Percentiles rank a stretch among this genome's conserved stretches.
Evolutionary conservation across 2,113 vertebrate genomes (phyloP).

Genomic region (Chamaetylas fuelleborni): DNA sequence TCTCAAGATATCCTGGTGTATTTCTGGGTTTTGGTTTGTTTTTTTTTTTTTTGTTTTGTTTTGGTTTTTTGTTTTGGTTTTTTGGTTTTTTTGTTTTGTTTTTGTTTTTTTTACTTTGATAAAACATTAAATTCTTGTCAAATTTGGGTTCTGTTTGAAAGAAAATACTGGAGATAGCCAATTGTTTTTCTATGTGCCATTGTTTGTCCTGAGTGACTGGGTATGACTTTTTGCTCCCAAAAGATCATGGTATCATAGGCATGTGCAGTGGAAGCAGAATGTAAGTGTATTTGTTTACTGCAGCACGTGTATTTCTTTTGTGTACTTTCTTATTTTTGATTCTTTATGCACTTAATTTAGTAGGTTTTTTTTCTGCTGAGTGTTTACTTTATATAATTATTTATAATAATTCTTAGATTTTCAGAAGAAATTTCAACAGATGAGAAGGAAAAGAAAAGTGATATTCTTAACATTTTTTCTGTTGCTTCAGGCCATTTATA

Average conservation of each 20-base stretch:
- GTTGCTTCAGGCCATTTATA: conserved; percentile 97
- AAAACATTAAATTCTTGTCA: background rate
- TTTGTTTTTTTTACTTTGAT: background rate
- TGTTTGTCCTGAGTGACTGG: background rate
- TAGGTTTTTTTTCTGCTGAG: background rate
- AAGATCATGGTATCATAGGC: background rate
- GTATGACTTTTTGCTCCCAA: background rate
- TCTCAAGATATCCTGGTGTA: background rate
- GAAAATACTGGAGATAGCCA: background rate
- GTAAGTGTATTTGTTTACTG: background rate
- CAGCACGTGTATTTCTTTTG: background rate
- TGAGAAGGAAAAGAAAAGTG: conserved; percentile 76
- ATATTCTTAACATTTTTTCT: conserved; percentile 93
- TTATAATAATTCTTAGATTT: conserved; percentile 74
- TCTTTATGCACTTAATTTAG: background rate
- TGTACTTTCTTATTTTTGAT: background rate
- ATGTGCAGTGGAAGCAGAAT: background rate
- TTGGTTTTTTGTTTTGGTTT: too few species aligned
- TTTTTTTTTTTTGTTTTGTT: too few species aligned
- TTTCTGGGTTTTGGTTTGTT: background rate
- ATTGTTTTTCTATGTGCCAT: background rate
- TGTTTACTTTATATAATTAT: background rate
- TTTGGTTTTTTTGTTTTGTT: too few species aligned
- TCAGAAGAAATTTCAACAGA: conserved; percentile 76
- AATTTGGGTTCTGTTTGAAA: background rate